Conservation (phyloP, 2,797 vertebrate species). For the Enteromius thamalakanensis region DNA sequence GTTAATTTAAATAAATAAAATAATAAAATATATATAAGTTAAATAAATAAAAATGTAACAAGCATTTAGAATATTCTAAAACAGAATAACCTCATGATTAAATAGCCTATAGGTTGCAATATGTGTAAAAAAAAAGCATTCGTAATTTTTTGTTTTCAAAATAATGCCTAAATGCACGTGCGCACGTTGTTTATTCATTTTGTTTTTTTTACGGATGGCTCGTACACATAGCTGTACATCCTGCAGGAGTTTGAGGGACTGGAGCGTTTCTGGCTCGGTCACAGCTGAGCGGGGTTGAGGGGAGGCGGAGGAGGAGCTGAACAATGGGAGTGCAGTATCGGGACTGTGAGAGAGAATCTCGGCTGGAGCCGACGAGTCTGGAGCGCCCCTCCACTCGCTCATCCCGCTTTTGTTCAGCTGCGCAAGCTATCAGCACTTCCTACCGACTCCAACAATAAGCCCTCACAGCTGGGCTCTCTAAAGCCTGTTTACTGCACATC, state of each 20-base stretch:
- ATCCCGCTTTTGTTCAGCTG: conserved; percentile 90
- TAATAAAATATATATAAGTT: too few relatives aligned
- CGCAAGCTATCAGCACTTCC: conserved; percentile 90
- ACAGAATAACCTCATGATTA: not conserved
- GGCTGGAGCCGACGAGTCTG: conserved; percentile 88
- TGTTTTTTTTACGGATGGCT: conserved; percentile 48
- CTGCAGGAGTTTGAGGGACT: conserved; percentile 33
- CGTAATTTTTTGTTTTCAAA: not conserved
- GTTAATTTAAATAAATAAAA: not conserved
- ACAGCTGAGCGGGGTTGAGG: conserved; percentile 74
- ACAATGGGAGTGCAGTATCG: conserved; percentile 84
- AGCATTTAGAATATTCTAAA: not conserved
- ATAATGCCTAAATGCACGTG: not conserved
- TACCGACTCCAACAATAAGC: conserved; percentile 90
- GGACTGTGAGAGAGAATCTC: conserved; percentile 89
- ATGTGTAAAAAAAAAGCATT: not conserved
- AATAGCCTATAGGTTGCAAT: not conserved
- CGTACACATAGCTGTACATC: conserved; percentile 65
- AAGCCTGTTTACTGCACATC: conserved; percentile 88
- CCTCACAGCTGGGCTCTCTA: conserved; percentile 87
- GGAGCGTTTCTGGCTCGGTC: conserved; percentile 70
- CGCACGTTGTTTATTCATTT: conserved; percentile 51
- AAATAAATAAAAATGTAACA: not conserved
- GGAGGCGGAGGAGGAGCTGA: conserved; percentile 72
- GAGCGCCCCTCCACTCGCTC: conserved; percentile 84